These are phyloP conservation scores for Steinernema scapterisci DNA, from an alignment of 2,888 invertebrate species.

Conservation along the genomic window DNA sequence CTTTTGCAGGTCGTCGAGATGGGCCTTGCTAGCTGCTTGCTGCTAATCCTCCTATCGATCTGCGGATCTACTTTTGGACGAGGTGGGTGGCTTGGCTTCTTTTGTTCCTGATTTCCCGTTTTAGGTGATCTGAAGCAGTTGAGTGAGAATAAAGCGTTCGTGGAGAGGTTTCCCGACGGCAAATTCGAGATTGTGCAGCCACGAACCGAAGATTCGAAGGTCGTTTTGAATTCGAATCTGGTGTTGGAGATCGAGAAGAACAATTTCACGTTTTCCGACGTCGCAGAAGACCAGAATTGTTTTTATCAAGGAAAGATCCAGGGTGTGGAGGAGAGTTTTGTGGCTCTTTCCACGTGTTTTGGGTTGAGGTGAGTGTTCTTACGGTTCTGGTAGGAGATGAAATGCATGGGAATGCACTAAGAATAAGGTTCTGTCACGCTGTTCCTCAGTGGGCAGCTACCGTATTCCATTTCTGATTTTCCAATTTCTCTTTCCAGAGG, in stretches of 20 bases:
- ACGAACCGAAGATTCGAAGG: too few species aligned
- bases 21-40: background rate
- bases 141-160: constrained; percentile 5
- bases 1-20: background rate
- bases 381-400: background rate
- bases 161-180: background rate
- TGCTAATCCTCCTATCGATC: background rate
- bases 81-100: background rate
- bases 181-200: constrained; percentile 14
- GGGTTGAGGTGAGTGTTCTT: background rate
- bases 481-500: background rate
- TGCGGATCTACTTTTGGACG: background rate
- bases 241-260: background rate
- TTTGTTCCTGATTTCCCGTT: too few species aligned
- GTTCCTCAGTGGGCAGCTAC: too few species aligned
- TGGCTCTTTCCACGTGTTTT: background rate
- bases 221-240: background rate
- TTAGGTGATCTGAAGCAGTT: constrained; percentile 10
- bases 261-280: background rate
- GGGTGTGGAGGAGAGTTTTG: constrained; percentile 5
- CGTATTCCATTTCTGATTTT: too few species aligned
- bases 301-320: background rate
- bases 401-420: too few species aligned
- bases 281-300: constrained; percentile 5
- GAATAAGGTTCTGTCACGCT: too few species aligned